These are phyloP conservation scores for Platysternon megacephalum DNA, from an alignment of 2,113 vertebrate species.

Conservation along the genomic window DNA sequence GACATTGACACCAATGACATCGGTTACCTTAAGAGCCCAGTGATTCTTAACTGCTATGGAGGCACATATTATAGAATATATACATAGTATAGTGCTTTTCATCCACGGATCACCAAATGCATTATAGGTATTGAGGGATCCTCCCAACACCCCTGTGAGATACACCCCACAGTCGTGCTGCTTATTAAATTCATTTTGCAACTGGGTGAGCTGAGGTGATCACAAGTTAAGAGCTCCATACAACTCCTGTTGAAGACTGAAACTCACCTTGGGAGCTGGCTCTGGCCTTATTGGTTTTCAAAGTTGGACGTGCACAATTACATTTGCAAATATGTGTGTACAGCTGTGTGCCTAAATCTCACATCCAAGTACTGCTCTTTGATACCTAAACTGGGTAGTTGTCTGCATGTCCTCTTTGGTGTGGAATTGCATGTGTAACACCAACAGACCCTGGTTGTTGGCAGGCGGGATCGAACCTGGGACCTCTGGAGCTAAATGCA, in stretches of 20 bases:
- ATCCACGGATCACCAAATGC: not conserved
- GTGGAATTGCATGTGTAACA: not conserved
- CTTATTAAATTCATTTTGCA: not conserved
- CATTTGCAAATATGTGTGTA: not conserved
- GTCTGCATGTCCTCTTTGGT: not conserved
- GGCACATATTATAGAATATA: not conserved
- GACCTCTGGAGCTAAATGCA: too few species aligned
- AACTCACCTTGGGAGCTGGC: not conserved
- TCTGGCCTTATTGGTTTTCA: not conserved
- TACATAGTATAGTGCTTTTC: not conserved
- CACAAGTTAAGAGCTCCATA: not conserved
- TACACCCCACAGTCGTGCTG: not conserved
- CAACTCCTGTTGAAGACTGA: not conserved
- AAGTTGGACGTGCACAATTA: not conserved
- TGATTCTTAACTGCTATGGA: conserved; percentile 14
- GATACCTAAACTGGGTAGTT: not conserved
- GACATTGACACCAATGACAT: conserved; percentile 5
- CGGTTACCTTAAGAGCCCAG: not conserved
- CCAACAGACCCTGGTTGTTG: too few species aligned
- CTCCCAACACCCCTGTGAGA: not conserved
- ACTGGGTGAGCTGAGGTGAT: not conserved
- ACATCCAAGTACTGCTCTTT: not conserved
- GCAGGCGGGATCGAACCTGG: too few species aligned
- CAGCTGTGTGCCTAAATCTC: not conserved
- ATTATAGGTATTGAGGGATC: not conserved